Base-by-base conservation (phyloP, 2,113 vertebrate genomes). In the Misgurnus mizolepis region DNA sequence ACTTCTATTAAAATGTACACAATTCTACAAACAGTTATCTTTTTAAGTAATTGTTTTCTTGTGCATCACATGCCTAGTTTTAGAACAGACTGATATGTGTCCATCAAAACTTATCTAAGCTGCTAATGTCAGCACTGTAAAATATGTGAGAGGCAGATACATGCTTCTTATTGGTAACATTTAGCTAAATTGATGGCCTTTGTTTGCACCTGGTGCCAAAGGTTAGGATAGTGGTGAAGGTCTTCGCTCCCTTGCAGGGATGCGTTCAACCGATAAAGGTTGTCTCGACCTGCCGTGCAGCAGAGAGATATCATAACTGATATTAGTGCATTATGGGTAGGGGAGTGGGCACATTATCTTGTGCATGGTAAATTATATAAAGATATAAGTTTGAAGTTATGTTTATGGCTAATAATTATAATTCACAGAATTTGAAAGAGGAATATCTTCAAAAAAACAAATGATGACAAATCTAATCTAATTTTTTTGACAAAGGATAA, bases 121-220 rank as follows among this genome's bases (percentile, higher is more conserved):
- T 70, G 70, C 69, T 79, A 53, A 88, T 91, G 85, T 90, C 87
- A 89, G 27, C 70, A 72, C 71, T 82, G 71, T 76, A 64, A 70
- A 49, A 79, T 65, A 68, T 78, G 45, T 47, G 39, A 87, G 78
- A 62, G 85, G 80, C 80, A 80, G 86, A 88, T 61, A 45, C 7
- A 70, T 18, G 60, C 73, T 68, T 73, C 68, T 82, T 79, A 78
- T 80, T 80, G 84, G 66, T 75, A 74, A 74, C 65, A 81, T 67
- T 80, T 78, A 73, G 76, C 83, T 78, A 78, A 84, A 85, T 9
- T 67, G 87, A 88, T 90, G 87, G 88, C 92, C 91, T 93, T 93
- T 92, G 78, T 86, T n/a, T 82, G 83, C 69, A 55, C 73, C 61
- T 64, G 75, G 75, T 84, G 85, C 77, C 82, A 90, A 91, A 93